phyloP scores from a whole-genome alignment of 2,113 vertebrate genomes.

The Octodon degus region DNA sequence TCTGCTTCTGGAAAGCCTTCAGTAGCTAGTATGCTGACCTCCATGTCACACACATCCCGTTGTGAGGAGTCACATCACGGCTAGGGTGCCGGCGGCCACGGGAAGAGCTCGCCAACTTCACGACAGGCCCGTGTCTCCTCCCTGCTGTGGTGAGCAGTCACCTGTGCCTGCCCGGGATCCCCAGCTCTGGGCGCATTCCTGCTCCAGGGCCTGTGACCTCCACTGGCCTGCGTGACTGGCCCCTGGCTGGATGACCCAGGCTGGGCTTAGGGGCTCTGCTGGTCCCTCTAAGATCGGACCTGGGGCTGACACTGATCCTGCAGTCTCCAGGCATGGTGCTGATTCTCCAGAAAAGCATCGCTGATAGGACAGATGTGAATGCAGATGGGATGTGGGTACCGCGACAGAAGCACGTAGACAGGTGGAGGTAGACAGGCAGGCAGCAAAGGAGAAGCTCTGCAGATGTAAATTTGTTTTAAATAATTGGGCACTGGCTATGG shows the following conservation, averaged over 20 bases:
- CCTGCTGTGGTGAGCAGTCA: background rate
- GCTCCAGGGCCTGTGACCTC: fast-evolving
- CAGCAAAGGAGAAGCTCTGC: too few species aligned
- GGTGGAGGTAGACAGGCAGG: too few species aligned
- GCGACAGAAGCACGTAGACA: background rate
- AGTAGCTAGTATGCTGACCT: background rate
- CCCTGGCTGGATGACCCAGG: background rate
- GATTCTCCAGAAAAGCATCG: background rate
- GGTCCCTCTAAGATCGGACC: background rate
- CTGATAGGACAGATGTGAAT: too few species aligned
- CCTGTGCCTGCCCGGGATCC: fast-evolving
- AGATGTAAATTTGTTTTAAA: background rate
- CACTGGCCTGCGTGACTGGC: too few species aligned
- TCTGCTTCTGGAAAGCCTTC: background rate
- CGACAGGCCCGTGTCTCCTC: fast-evolving
- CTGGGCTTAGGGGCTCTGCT: too few species aligned
- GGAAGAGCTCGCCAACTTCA: background rate
- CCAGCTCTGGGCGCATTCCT: background rate
- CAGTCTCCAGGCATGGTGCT: background rate
- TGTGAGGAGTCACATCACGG: background rate
- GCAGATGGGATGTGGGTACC: background rate
- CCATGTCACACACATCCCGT: background rate
- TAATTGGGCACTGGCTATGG: fast-evolving
- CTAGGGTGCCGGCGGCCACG: too few species aligned
- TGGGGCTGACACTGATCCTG: background rate